phyloP scores from a whole-genome alignment of 1,140 invertebrate species.

The Drosophila sturtevanti region DNA sequence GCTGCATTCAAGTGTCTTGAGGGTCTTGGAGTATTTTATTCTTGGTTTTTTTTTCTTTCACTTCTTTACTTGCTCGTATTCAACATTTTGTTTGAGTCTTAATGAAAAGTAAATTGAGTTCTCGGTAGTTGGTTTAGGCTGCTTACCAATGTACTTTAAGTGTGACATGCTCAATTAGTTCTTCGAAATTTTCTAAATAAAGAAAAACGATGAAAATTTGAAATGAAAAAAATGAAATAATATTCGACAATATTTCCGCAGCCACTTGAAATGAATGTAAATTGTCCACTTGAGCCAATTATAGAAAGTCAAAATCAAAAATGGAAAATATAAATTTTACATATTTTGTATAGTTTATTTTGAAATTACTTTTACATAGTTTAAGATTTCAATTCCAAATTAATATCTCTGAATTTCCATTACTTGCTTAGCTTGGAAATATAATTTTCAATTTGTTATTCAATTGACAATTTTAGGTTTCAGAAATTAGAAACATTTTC shows the following conservation, averaged over 20 bases:
- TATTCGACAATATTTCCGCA: constrained; percentile 57
- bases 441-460: too few species aligned
- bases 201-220: not conserved
- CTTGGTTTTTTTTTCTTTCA: constrained; percentile 17
- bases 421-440: too few species aligned
- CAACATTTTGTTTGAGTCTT: constrained; percentile 11
- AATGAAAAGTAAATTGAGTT: constrained; percentile 74
- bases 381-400: too few species aligned
- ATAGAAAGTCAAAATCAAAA: not conserved
- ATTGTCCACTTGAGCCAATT: constrained; percentile 63
- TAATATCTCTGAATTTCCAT: too few species aligned
- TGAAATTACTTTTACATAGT: too few species aligned
- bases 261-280: constrained; percentile 46
- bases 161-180: constrained; percentile 67
- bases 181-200: constrained; percentile 48
- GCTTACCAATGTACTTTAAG: constrained; percentile 36
- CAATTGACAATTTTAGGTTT: too few species aligned
- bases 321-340: not conserved
- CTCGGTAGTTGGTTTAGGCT: constrained; percentile 50
- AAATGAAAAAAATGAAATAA: constrained; percentile 32
- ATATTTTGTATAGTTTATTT: too few species aligned
- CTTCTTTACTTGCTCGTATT: too few species aligned
- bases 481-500: not conserved
- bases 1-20: constrained; percentile 72
- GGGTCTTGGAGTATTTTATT: constrained; percentile 32